A percentile compares a stretch with the other conserved stretches of the same genome.
Conservation (phyloP, 2,113 vertebrate genomes). For the Entosphenus tridentatus region DNA sequence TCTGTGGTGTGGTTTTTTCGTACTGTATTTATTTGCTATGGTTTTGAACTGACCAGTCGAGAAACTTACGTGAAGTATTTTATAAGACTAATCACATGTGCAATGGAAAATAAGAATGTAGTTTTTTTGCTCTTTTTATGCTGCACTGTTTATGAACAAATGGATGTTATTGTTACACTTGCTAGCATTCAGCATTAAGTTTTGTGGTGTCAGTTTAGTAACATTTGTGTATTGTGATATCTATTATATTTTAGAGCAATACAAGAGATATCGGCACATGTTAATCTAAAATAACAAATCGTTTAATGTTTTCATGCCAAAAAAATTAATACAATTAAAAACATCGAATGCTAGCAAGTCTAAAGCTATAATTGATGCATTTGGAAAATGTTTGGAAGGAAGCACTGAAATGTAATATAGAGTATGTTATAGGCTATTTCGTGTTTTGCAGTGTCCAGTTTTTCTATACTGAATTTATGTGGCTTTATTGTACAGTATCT, state of each 20-base stretch:
- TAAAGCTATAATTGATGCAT: too few species aligned
- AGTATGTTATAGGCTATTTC: too few species aligned
- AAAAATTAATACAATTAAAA: too few species aligned
- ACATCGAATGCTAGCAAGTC: too few species aligned
- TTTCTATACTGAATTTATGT: too few species aligned
- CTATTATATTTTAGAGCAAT: background rate
- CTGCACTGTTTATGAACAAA: background rate
- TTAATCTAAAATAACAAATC: background rate
- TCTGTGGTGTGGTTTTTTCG: background rate
- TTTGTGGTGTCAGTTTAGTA: background rate
- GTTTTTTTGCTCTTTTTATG: background rate
- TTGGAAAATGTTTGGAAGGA: too few species aligned
- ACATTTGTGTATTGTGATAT: background rate
- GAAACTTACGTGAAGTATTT: background rate
- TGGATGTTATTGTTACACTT: background rate
- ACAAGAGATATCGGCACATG: constrained; percentile 2
- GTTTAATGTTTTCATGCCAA: background rate
- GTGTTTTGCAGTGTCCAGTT: too few species aligned
- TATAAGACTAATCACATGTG: background rate
- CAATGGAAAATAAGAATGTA: background rate
- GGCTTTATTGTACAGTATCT: too few species aligned
- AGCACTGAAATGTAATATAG: too few species aligned
- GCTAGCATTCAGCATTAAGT: background rate
- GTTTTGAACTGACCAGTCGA: constrained; percentile 1
- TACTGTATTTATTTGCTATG: background rate